phyloP scores from a whole-genome alignment of 1,140 invertebrate genomes.

The Physella acuta region DNA sequence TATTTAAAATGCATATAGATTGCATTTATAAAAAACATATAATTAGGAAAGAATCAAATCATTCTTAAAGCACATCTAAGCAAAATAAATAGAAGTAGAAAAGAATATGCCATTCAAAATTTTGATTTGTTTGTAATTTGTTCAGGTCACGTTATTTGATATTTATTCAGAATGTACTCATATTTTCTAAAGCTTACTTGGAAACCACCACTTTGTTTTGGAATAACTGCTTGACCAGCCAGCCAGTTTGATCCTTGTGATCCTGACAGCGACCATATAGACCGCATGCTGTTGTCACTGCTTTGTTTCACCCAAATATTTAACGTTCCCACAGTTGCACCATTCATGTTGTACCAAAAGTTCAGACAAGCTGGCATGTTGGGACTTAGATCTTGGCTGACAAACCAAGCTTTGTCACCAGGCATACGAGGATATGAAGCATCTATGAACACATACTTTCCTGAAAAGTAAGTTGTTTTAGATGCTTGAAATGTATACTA shows the following conservation, averaged over 20 bases:
- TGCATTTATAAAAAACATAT: no score
- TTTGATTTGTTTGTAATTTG: no score
- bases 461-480: slow-evolving; percentile 30
- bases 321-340: slow-evolving; percentile 51
- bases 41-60: no score
- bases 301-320: slow-evolving; percentile 37
- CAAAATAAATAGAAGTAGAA: no score
- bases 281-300: slow-evolving; percentile 15
- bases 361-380: slow-evolving; percentile 37
- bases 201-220: slow-evolving; percentile 6
- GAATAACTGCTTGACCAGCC: slow-evolving; percentile 14
- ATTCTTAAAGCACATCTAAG: no score
- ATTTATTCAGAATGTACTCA: no score
- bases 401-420: slow-evolving; percentile 47
- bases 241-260: slow-evolving; percentile 45
- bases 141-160: no score
- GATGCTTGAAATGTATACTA: no score
- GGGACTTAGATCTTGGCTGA: slow-evolving; percentile 15
- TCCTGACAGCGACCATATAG: slow-evolving; percentile 38
- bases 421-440: slow-evolving; percentile 35
- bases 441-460: slow-evolving; percentile 50
- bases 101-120: no score
- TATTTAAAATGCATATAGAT: no score
- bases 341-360: slow-evolving; percentile 80
- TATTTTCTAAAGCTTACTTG: slow-evolving; percentile 6